phyloP scores from a whole-genome alignment of 2,797 vertebrate genomes.

The Gallinago nigripennis region DNA sequence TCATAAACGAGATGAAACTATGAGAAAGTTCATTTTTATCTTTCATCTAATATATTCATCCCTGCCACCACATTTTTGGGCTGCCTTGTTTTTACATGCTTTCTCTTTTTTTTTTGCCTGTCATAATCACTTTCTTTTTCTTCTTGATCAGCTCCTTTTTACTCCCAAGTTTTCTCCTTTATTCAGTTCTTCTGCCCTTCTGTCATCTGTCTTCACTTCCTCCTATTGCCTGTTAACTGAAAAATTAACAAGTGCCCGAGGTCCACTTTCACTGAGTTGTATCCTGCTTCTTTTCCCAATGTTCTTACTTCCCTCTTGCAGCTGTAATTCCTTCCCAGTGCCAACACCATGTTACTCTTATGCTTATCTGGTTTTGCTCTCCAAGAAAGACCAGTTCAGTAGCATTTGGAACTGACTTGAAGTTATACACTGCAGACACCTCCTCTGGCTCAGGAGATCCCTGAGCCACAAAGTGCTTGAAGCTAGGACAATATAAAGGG shows the following conservation, averaged over 20 bases:
- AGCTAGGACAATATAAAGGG: not conserved
- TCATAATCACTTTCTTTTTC: not conserved
- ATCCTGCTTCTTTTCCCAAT: not conserved
- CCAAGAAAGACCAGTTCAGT: not conserved
- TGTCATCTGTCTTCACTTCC: not conserved
- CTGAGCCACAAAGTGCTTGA: not conserved
- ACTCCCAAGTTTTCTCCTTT: not conserved
- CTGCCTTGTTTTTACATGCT: not conserved
- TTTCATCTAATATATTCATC: not conserved
- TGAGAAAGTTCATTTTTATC: not conserved
- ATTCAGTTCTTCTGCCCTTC: not conserved
- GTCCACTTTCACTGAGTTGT: not conserved
- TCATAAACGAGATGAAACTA: not conserved
- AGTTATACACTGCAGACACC: not conserved
- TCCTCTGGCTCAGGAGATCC: not conserved
- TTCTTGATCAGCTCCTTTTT: not conserved
- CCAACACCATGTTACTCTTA: accelerated
- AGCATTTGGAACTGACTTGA: not conserved
- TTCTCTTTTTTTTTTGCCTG: not conserved
- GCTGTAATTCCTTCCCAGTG: not conserved
- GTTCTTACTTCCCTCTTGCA: not conserved
- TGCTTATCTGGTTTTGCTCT: not conserved
- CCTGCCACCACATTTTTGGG: not conserved
- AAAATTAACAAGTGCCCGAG: not conserved
- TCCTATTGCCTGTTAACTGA: not conserved